phyloP scores from a whole-genome alignment of 2,113 vertebrate species.

The Malurus elegans region DNA sequence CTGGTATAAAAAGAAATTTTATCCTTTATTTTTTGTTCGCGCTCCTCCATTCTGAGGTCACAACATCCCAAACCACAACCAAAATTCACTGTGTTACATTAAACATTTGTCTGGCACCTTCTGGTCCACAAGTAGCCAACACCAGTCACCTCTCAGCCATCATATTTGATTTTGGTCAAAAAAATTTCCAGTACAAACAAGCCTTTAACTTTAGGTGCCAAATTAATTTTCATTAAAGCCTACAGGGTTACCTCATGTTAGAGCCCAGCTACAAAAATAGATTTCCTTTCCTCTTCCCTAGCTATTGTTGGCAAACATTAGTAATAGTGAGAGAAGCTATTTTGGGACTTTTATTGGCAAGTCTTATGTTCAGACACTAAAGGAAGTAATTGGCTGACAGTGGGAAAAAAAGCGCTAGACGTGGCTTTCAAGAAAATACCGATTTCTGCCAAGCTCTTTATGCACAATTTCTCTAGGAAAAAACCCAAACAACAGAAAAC shows the following conservation, averaged over 20 bases:
- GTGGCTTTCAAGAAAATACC: slow-evolving; percentile 7
- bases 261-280: slow-evolving; percentile 9
- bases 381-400: slow-evolving; percentile 10
- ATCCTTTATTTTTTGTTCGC: not conserved
- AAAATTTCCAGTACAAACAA: not conserved
- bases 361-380: slow-evolving; percentile 2
- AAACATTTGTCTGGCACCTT: not conserved
- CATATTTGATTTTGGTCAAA: not conserved
- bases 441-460: not conserved
- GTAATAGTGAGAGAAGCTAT: slow-evolving; percentile 19
- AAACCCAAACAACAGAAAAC: not conserved
- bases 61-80: not conserved
- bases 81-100: not conserved
- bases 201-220: not conserved
- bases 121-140: not conserved
- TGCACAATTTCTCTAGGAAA: not conserved
- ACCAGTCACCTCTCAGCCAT: not conserved
- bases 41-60: not conserved
- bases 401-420: not conserved
- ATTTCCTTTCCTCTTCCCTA: not conserved
- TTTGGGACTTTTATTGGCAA: slow-evolving; percentile 34
- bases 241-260: not conserved
- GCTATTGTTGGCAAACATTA: slow-evolving; percentile 47
- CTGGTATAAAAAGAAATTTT: not conserved
- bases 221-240: not conserved